Conservation (phyloP, 2,888 invertebrate species). For the Thereva nobilitata region DNA sequence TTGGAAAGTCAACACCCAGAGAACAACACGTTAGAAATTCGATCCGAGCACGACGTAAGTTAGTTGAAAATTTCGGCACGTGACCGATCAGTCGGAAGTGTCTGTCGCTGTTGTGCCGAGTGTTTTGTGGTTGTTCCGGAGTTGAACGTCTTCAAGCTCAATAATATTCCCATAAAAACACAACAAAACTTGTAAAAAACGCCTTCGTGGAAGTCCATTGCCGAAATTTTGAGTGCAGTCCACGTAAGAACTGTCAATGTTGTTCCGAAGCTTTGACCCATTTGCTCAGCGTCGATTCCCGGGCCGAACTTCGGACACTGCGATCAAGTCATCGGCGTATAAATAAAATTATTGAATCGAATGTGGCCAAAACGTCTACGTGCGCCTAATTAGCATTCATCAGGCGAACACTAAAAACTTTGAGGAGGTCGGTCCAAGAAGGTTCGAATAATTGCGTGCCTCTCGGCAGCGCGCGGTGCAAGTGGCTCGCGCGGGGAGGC, state of each 20-base stretch:
- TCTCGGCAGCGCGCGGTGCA: not conserved
- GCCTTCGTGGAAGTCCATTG: slow-evolving; percentile 1
- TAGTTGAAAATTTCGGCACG: too few relatives aligned
- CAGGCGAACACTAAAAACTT: slow-evolving; percentile 1
- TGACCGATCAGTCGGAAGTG: too few relatives aligned
- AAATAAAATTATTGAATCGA: slow-evolving; percentile 10
- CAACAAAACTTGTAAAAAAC: too few relatives aligned
- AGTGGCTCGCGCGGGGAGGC: not conserved
- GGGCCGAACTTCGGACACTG: not conserved
- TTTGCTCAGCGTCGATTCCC: slow-evolving; percentile 1
- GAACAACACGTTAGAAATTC: too few relatives aligned
- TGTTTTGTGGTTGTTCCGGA: too few relatives aligned
- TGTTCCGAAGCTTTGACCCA: slow-evolving; percentile 26
- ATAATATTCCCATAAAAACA: too few relatives aligned
- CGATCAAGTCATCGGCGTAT: not conserved
- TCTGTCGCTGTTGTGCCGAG: too few relatives aligned
- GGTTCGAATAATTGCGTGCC: slow-evolving; percentile 14
- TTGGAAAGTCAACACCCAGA: too few relatives aligned
- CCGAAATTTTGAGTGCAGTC: slow-evolving; percentile 23
- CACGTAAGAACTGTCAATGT: slow-evolving; percentile 22
- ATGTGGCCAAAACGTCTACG: slow-evolving; percentile 3
- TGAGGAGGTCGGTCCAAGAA: slow-evolving; percentile 12
- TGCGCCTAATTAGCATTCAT: slow-evolving; percentile 24
- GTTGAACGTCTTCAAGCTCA: too few relatives aligned
- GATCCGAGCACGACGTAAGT: too few relatives aligned